A percentile compares a stretch with the other conserved stretches of the same genome.
Evolutionary conservation across 2,888 invertebrate species (phyloP).

Genomic region (Trissolcus japonicus): DNA sequence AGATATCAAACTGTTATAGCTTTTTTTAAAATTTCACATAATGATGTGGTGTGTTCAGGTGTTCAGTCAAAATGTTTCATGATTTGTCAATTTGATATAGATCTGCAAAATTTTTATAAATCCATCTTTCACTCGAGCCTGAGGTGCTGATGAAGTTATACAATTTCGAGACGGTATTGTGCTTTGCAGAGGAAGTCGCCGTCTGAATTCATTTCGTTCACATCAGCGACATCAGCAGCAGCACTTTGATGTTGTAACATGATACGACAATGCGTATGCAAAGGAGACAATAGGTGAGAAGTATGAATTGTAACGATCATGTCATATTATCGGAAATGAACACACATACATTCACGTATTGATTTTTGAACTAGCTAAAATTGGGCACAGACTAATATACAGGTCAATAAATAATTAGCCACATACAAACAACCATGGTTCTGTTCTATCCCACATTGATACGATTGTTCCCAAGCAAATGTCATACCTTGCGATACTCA

Average conservation of each 20-base stretch:
- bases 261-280: constrained; percentile 16
- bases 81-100: too few species aligned
- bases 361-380: constrained; percentile 50
- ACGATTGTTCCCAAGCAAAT: constrained; percentile 28
- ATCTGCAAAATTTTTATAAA: too few species aligned
- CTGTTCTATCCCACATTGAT: constrained; percentile 39
- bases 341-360: constrained; percentile 53
- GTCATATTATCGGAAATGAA: constrained; percentile 52
- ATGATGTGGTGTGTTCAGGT: constrained; percentile 13
- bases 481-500: too few species aligned
- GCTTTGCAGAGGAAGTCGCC: constrained; percentile 15
- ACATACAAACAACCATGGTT: constrained; percentile 51
- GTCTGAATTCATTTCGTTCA: constrained; percentile 10
- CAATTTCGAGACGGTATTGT: constrained; percentile 13
- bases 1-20: constrained; percentile 41
- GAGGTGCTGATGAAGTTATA: constrained; percentile 8
- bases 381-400: constrained; percentile 45
- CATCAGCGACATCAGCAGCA: constrained; percentile 1
- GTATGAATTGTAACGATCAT: constrained; percentile 48
- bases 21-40: constrained; percentile 34
- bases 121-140: too few species aligned
- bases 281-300: constrained; percentile 23
- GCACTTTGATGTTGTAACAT: constrained; percentile 12
- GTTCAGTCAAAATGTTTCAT: neutral
- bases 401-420: constrained; percentile 42